Base-by-base conservation (phyloP, 2,797 vertebrate species). In the Cephalopachus bancanus region DNA sequence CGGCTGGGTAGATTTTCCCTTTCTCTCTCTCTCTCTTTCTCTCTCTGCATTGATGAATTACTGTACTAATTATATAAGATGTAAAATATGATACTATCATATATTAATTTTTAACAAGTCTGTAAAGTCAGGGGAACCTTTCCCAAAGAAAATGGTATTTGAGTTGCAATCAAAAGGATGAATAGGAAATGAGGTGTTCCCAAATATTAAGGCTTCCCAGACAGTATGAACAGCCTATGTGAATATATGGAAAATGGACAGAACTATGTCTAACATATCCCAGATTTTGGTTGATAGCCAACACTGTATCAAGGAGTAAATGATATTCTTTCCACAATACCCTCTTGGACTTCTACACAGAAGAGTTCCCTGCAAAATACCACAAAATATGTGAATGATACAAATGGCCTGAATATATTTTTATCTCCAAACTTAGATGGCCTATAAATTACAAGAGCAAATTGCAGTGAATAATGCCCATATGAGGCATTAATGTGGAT, bases 181-280 rank as follows among this genome's bases (percentile, higher is more conserved):
- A 80, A 64, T 17, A 72, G 4, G 4, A 80, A 49, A 74, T n/a
- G 53, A 83, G 74, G 11, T 83, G 85, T 78, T 55, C 7, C 17
- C 59, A 83, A 55, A 83, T n/a, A 83, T 30, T 79, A 51, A 92
- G 15, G 16, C 4, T 81, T 28, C n/a, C 16, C 10, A 95, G n/a
- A 91, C 71, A 85, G 83, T 75, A 15, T 7, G 5, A 96, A 26
- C 15, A 75, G 9, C 11, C 24, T 44, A n/a, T 67, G 10, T 60
- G 64, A 96, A 67, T 15, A 80, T 37, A 37, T 8, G 91, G 57
- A 93, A 93, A 87, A 93, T 75, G 59, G 95, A 79, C 9, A 69
- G 67, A 76, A 22, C 14, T 37, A 26, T 19, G 11, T 90, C 26
- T 84, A 79, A 83, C 55, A 71, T 9, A 51, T 6, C 49, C 30